Percentiles rank a stretch among this genome's conserved stretches.
These are phyloP conservation scores for Oceanodroma tethys DNA, from an alignment of 2,113 vertebrate genomes.

Conservation along the genomic window DNA sequence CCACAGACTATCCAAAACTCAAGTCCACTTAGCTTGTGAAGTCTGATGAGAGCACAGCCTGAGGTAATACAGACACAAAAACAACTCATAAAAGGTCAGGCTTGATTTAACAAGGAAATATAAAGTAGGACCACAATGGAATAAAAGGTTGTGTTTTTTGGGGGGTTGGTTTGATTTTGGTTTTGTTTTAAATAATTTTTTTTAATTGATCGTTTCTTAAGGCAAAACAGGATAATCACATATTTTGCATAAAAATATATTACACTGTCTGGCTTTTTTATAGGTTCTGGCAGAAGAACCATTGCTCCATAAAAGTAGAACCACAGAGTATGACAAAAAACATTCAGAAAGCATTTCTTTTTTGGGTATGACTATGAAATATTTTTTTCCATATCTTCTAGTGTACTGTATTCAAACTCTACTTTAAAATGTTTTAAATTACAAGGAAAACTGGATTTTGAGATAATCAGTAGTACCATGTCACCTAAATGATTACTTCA, in stretches of 20 bases:
- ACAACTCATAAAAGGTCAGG: conserved; percentile 12
- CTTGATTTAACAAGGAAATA: conserved; percentile 38
- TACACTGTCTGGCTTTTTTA: neutral
- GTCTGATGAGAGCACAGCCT: conserved; percentile 52
- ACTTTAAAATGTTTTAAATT: neutral
- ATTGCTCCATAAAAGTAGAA: neutral
- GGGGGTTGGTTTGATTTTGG: neutral
- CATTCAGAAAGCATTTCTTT: neutral
- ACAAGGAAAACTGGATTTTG: neutral
- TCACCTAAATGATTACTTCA: neutral
- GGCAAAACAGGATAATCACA: neutral
- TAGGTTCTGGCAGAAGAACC: neutral
- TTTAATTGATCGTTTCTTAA: too few relatives aligned
- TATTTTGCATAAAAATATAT: neutral
- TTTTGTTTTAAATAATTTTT: too few relatives aligned
- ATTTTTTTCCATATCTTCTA: neutral
- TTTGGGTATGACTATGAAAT: neutral
- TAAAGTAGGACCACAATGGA: neutral
- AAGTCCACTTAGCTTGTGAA: conserved; percentile 28
- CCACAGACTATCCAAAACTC: conserved; percentile 24
- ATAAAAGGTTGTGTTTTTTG: neutral
- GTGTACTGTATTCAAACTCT: neutral
- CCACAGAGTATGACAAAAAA: neutral
- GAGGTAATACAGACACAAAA: conserved; percentile 16
- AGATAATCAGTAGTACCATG: neutral